Conservation (phyloP, 2,113 vertebrate species). For the Oryzias melastigma region DNA sequence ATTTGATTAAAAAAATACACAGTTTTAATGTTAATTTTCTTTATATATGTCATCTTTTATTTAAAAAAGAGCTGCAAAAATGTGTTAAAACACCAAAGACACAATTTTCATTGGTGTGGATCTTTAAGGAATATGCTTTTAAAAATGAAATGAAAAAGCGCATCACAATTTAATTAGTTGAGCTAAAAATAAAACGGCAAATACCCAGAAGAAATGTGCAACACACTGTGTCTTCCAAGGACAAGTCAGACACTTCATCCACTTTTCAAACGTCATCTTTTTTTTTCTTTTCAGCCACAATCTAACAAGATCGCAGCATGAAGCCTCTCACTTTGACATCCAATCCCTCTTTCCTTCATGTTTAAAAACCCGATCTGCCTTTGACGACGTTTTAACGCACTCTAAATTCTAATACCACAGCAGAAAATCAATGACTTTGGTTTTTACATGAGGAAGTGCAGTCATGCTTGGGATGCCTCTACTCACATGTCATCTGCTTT, state of each 20-base stretch:
- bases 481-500: conserved; percentile 19
- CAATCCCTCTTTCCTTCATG: conserved; percentile 24
- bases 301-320: conserved; percentile 39
- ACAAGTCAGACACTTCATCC: no score
- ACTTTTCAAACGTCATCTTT: conserved; percentile 13
- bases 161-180: conserved; percentile 1
- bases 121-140: no score
- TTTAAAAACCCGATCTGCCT: conserved; percentile 49
- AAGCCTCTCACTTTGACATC: conserved; percentile 54
- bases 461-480: conserved; percentile 5
- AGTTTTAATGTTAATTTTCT: no score
- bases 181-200: conserved; percentile 22
- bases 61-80: no score
- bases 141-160: no score
- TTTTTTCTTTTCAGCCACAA: conserved; percentile 39
- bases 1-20: no score
- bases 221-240: background rate
- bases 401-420: conserved; percentile 49
- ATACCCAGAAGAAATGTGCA: conserved; percentile 24
- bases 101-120: no score
- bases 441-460: conserved; percentile 56
- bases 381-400: conserved; percentile 32
- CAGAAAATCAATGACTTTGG: conserved; percentile 46
- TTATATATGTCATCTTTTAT: no score
- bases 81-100: no score